These are phyloP conservation scores for Archivesica marissinica DNA, from an alignment of 1,140 invertebrate genomes.

Conservation along the genomic window DNA sequence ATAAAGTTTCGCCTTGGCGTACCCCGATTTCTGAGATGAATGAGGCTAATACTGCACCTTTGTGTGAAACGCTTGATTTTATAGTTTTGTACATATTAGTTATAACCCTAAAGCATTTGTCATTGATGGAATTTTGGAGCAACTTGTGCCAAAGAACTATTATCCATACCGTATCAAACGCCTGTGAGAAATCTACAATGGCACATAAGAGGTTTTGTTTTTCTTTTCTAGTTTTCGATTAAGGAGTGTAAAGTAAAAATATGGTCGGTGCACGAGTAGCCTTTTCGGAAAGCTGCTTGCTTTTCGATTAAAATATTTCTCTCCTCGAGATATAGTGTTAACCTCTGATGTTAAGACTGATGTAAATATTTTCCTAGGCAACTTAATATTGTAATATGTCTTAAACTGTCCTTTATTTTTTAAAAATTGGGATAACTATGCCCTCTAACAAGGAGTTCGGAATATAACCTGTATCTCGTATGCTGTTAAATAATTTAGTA, in stretches of 20 bases:
- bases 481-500: constrained; percentile 35
- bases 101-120: constrained; percentile 19
- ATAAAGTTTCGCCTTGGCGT: constrained; percentile 20
- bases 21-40: constrained; percentile 19
- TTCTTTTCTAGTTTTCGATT: not conserved
- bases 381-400: constrained; percentile 57
- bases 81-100: constrained; percentile 34
- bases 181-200: constrained; percentile 27
- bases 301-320: constrained; percentile 34
- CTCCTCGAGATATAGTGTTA: constrained; percentile 25
- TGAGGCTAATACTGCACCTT: not conserved
- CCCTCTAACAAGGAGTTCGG: constrained; percentile 35
- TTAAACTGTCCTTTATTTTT: constrained; percentile 64
- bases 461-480: constrained; percentile 17
- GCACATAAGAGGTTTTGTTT: constrained; percentile 17
- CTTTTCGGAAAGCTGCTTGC: constrained; percentile 56
- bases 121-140: constrained; percentile 7
- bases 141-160: constrained; percentile 33
- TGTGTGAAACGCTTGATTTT: constrained; percentile 21
- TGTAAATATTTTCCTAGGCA: constrained; percentile 64
- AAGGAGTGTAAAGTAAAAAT: constrained; percentile 37
- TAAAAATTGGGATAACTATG: constrained; percentile 48
- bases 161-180: constrained; percentile 26
- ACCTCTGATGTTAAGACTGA: constrained; percentile 55
- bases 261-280: constrained; percentile 32